Evolutionary conservation across 92 coral and sea anemone species (phyloP), one percentile per base, ranked within the genome.

Genomic region (Paragorgia papillata): DNA sequence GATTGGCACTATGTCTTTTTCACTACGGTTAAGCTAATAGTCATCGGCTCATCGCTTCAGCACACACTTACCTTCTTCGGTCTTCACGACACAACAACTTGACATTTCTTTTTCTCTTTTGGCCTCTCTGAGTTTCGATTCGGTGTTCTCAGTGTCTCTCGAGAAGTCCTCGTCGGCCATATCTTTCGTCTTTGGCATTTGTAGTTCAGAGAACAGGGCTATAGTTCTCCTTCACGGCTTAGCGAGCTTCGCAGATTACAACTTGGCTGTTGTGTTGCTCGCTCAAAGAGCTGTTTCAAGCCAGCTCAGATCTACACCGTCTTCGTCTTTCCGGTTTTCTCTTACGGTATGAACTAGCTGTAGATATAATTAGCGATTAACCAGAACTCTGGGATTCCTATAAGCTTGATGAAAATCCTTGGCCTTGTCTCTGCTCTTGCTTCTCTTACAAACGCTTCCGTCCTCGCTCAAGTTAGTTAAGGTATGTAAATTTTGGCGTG

Each of bases 11-110:
- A n/a, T n/a, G n/a, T n/a, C n/a, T n/a, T n/a, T n/a, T n/a, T n/a
- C n/a, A n/a, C n/a, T n/a, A n/a, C n/a, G n/a, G n/a, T 37, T 10
- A 10, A 37, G 43, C 10, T 10, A 37, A 37, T 37, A 37, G 43
- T 37, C 43, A 37, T 22, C 74, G 74, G 29, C 43, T 49, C 74
- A 67, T 22, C 74, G 74, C 53, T 67, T 49, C 74, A 67, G 29
- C 43, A n/a, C 43, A n/a, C 55, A 37, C 43, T 43, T 17, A 44
- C 74, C 43, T 37, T 37, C 43, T 10, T 37, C 43, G 10, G 6
- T 4, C 6, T 10, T 37, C 43, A 37, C 10, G 43, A 10, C 43
- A 37, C 43, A 37, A 37, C 43, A 37, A 37, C 43, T 37, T 4
- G 6, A 10, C 4, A 4, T 37, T 37, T 37, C 43, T 10, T 37